phyloP scores from a whole-genome alignment of 2,797 vertebrate species.

The Phataginus tricuspis region DNA sequence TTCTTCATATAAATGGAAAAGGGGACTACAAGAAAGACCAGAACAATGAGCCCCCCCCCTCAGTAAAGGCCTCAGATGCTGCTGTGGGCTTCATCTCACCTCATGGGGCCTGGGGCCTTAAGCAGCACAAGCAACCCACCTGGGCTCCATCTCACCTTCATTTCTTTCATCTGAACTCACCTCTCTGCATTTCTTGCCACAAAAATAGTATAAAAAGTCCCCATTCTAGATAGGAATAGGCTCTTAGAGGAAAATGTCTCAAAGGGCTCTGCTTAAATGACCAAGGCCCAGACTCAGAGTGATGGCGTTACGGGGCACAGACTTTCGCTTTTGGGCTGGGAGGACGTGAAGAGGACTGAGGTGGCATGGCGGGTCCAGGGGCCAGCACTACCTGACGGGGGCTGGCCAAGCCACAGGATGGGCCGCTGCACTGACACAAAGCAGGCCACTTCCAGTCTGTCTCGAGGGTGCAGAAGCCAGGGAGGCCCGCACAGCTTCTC shows the following conservation, averaged over 20 bases:
- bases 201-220: not conserved
- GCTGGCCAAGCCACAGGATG: no score
- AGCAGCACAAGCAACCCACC: no score
- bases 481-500: not conserved
- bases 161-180: not conserved
- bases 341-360: not conserved
- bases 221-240: not conserved
- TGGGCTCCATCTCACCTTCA: no score
- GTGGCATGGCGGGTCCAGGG: rapidly evolving
- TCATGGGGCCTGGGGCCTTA: not conserved
- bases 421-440: rapidly evolving
- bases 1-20: not conserved
- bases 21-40: no score
- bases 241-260: not conserved
- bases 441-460: not conserved
- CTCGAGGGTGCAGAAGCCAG: not conserved
- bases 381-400: not conserved
- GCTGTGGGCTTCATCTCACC: no score
- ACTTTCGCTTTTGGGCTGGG: no score
- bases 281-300: not conserved
- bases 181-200: not conserved
- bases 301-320: rapidly evolving
- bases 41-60: not conserved
- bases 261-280: not conserved
- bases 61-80: not conserved